Evolutionary conservation across 2,888 invertebrate genomes (phyloP).

Genomic region (Stenichneumon culpator): DNA sequence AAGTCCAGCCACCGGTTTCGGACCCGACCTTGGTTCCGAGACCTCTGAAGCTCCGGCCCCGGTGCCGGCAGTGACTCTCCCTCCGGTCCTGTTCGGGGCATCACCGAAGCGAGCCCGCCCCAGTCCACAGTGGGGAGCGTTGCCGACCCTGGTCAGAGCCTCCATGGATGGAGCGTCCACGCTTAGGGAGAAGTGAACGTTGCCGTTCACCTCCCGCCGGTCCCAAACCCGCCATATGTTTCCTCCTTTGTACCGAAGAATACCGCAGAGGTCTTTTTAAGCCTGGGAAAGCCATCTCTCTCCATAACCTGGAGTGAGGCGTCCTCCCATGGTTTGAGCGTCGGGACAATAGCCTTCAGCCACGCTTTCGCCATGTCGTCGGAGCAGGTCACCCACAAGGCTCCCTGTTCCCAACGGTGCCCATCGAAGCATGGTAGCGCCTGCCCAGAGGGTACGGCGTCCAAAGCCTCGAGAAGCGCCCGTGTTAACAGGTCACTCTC

Average conservation of each 20-base stretch:
- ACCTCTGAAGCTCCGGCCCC: background rate
- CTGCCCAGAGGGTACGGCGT: conserved; percentile 5
- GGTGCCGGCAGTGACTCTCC: background rate
- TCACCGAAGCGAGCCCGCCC: conserved; percentile 40
- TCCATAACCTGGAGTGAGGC: conserved; percentile 12
- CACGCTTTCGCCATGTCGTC: conserved; percentile 16
- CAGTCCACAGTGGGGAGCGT: conserved; percentile 38
- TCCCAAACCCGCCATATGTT: conserved; percentile 64
- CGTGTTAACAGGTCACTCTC: conserved; percentile 20
- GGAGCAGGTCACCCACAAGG: conserved; percentile 49
- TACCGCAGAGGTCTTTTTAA: conserved; percentile 27
- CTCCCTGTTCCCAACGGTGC: conserved; percentile 21
- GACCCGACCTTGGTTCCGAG: background rate
- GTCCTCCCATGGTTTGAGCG: conserved; percentile 14
- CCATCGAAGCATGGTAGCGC: conserved; percentile 46
- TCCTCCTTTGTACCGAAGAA: conserved; percentile 10
- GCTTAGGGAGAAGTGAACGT: conserved; percentile 60
- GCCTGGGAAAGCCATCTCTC: conserved; percentile 25
- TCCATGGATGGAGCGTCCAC: conserved; percentile 52
- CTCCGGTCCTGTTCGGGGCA: background rate
- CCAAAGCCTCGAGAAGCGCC: conserved; percentile 37
- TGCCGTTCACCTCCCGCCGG: conserved; percentile 43
- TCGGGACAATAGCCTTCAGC: conserved; percentile 2
- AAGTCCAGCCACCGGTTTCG: background rate
- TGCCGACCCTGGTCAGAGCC: background rate